Evolutionary conservation across 2,888 invertebrate species (phyloP).

Genomic region (Drosophila nigricruria): DNA sequence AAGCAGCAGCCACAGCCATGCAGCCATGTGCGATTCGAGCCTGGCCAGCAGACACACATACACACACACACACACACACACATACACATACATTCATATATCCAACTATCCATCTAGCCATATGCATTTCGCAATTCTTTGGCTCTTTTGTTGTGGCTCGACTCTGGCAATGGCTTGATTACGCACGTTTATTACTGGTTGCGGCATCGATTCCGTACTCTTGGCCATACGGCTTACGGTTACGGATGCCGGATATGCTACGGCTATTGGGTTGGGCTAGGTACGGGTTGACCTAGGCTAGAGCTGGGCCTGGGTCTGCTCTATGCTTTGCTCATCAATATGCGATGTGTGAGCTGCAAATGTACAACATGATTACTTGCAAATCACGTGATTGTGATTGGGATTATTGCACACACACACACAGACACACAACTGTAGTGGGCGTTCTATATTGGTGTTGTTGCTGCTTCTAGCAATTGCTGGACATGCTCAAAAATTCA

Average conservation of each 20-base stretch:
- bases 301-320: not conserved
- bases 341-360: conserved; percentile 71
- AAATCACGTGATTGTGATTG: conserved; percentile 77
- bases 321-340: conserved; percentile 67
- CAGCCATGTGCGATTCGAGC: conserved; percentile 26
- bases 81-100: not conserved
- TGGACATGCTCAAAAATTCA: conserved; percentile 43
- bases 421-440: conserved; percentile 16
- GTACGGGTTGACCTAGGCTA: not conserved
- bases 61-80: conserved; percentile 3
- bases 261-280: not conserved
- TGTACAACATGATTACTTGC: conserved; percentile 81
- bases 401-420: conserved; percentile 62
- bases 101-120: conserved; percentile 24
- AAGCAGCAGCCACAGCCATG: conserved; percentile 6
- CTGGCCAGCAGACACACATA: conserved; percentile 29
- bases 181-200: conserved; percentile 76
- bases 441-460: conserved; percentile 14
- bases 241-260: conserved; percentile 43
- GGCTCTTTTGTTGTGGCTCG: conserved; percentile 69
- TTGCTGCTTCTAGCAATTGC: conserved; percentile 11
- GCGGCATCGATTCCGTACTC: conserved; percentile 40
- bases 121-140: conserved; percentile 50
- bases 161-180: conserved; percentile 59
- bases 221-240: conserved; percentile 38